Evolutionary conservation across 2,797 vertebrate species (phyloP), one percentile per base, ranked within the genome.

Genomic region (Hippoglossus hippoglossus): DNA sequence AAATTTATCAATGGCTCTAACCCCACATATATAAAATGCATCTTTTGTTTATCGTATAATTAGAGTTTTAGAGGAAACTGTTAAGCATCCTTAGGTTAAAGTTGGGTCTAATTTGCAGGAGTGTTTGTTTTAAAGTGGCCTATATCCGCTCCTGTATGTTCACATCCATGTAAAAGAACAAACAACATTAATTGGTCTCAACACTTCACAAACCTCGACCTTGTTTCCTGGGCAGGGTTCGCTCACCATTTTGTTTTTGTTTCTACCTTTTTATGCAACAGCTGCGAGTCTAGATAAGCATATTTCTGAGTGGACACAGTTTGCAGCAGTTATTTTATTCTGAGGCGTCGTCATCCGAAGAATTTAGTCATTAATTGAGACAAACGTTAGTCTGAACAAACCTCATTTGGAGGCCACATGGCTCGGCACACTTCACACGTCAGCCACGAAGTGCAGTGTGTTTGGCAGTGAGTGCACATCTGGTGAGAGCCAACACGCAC

Each of bases 381-480:
- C 46, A 84, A 77, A 87, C 58, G 63, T 81, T 85, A 49, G 53
- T 39, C 28, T 53, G 59, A 71, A 71, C 51, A 84, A 87, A 88
- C 77, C n/a, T 70, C 34, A 83, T 88, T 74, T 83, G 59, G 63
- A 28, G 59, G 74, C 79, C 84, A 88, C 80, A 67, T 78, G 76
- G 81, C 69, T n/a, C 8, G 66, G 67, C 86, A 81, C 90, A 90
- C 90, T 91, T 92, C 64, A 83, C 86, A 89, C 62, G 0, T 71
- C 47, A n/a, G 58, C 71, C 49, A 72, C 65, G 69, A 83, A 74
- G 63, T 75, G 63, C n/a, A 71, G 54, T 70, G 60, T 88, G 87
- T 89, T 90, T 90, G 58, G 67, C 44, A 50, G 57, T 80, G 82
- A 86, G 75, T 79, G 57, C 82, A 88, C 91, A 91, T 90, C 86